Evolutionary conservation across 2,797 vertebrate species (phyloP).

Genomic region (Leptodactylus fallax): DNA sequence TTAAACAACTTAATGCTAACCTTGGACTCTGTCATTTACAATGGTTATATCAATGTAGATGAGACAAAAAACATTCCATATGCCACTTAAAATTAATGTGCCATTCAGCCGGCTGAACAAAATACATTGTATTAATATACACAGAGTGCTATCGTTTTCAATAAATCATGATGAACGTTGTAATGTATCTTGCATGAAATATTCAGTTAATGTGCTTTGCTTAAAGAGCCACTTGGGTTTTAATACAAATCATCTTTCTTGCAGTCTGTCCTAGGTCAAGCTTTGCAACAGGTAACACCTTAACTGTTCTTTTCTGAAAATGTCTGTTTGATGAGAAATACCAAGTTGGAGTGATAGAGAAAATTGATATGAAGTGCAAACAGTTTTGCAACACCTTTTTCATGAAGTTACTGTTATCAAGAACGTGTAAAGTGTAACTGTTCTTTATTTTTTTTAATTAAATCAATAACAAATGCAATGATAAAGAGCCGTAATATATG

Average conservation of each 20-base stretch:
- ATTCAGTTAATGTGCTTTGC: slow-evolving; percentile 71
- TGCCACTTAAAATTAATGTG: slow-evolving; percentile 64
- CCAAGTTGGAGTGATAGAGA: not conserved
- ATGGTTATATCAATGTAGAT: slow-evolving; percentile 55
- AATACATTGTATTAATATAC: slow-evolving; percentile 65
- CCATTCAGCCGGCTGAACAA: slow-evolving; percentile 54
- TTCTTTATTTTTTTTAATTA: too few species aligned
- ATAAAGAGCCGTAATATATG: too few species aligned
- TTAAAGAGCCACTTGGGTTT: slow-evolving; percentile 69
- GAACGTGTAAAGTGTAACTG: too few species aligned
- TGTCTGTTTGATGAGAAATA: not conserved
- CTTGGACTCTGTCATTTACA: slow-evolving; percentile 63
- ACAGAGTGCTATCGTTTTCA: slow-evolving; percentile 64
- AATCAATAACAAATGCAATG: too few species aligned
- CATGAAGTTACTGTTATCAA: too few species aligned
- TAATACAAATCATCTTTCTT: slow-evolving; percentile 63
- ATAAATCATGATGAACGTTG: slow-evolving; percentile 67
- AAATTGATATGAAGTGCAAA: not conserved
- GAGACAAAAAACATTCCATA: slow-evolving; percentile 63
- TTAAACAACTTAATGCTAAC: slow-evolving; percentile 55
- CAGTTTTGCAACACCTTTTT: not conserved
- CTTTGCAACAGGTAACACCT: slow-evolving; percentile 32
- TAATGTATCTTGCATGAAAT: slow-evolving; percentile 74
- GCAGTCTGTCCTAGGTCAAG: slow-evolving; percentile 50
- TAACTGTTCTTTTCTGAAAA: slow-evolving; percentile 22